phyloP scores from a whole-genome alignment of 2,113 vertebrate genomes.

The Lagenorhynchus albirostris region DNA sequence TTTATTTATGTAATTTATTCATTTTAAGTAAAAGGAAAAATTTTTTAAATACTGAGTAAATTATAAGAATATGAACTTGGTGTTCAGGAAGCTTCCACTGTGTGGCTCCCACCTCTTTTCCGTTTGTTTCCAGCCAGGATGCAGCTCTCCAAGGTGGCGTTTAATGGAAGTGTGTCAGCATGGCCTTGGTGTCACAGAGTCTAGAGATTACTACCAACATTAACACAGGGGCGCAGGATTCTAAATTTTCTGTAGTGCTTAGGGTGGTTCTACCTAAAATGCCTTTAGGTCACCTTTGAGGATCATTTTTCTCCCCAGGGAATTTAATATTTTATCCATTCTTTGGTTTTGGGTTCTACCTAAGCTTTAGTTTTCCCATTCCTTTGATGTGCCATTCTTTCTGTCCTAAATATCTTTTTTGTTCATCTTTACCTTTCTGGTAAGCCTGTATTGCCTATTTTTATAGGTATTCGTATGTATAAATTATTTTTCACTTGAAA shows the following conservation, averaged over 20 bases:
- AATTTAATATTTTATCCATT: background rate
- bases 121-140: background rate
- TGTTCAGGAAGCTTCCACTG: background rate
- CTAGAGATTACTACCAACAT: background rate
- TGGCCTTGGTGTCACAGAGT: background rate
- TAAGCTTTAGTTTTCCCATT: background rate
- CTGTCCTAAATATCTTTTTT: background rate
- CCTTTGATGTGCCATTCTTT: background rate
- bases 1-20: background rate
- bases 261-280: background rate
- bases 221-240: background rate
- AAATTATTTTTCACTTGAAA: background rate
- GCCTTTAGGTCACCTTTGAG: background rate
- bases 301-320: background rate
- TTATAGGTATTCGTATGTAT: background rate
- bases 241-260: background rate
- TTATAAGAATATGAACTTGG: background rate
- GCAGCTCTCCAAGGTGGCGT: background rate
- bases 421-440: background rate
- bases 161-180: background rate
- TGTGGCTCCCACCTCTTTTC: background rate
- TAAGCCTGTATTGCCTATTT: background rate
- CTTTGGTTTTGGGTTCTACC: background rate
- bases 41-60: background rate
- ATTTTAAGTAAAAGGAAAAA: background rate